A percentile compares a stretch with the other conserved stretches of the same genome.
Conservation (phyloP, 2,888 invertebrate genomes). For the Tillus elongatus region DNA sequence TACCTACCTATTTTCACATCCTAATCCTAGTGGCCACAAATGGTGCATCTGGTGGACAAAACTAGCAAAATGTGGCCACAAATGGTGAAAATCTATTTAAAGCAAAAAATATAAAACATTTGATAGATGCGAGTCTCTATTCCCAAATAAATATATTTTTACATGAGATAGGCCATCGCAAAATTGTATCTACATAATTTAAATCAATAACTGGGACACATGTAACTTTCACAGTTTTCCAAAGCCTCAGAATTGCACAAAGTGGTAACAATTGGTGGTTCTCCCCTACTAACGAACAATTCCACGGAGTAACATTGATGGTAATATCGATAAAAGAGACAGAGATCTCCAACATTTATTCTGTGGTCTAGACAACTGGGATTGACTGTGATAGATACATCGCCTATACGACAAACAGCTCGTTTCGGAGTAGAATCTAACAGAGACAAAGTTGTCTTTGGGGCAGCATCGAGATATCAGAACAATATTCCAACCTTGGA, state of each 20-base stretch:
- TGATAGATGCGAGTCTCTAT: conserved; percentile 3
- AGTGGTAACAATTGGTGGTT: conserved; percentile 6
- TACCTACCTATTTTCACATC: background rate
- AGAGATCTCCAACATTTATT: too few species aligned
- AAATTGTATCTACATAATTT: conserved; percentile 6
- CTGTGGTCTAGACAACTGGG: too few species aligned
- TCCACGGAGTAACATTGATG: too few species aligned
- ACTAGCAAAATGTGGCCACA: conserved; percentile 7
- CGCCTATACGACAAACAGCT: too few species aligned
- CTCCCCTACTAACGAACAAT: too few species aligned
- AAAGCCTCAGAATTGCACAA: conserved; percentile 5
- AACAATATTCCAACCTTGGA: too few species aligned
- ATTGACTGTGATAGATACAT: too few species aligned
- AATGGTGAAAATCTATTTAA: conserved; percentile 7
- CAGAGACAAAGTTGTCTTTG: too few species aligned
- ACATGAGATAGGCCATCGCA: conserved; percentile 1
- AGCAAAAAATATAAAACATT: conserved; percentile 5
- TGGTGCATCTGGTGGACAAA: conserved; percentile 5
- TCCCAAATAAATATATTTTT: background rate
- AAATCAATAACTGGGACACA: conserved; percentile 4
- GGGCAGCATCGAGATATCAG: too few species aligned
- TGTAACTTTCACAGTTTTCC: conserved; percentile 8
- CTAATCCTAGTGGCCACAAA: conserved; percentile 7
- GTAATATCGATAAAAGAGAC: too few species aligned
- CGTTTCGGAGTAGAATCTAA: too few species aligned